Evolutionary conservation across 2,888 invertebrate species (phyloP), one percentile per base, ranked within the genome.

Genomic region (Operophtera brumata): DNA sequence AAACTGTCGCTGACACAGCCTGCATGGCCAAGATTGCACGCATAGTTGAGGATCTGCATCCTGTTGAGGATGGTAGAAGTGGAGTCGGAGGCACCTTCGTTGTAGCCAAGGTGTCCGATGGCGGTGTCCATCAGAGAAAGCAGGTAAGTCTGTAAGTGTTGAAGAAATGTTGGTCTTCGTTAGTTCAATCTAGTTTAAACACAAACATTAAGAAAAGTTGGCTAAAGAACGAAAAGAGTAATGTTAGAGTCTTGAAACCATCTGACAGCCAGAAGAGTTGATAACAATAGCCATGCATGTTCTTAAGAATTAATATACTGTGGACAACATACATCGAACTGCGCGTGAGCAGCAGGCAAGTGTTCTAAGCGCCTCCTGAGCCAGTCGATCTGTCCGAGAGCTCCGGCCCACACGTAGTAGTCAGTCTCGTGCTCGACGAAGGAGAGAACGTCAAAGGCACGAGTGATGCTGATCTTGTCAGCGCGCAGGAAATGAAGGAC

Each of bases 381-480:
- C 82, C 89, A 92, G 46, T 78, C 88, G 1, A 93, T 75, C 62
- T 92, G 92, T 2, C 71, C 66, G 0, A 93, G 71, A 1, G 94
- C 94, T 0, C 94, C 89, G 37, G 86, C 87, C 97, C 96, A 97
- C 0, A 97, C 96, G 48, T 94, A 91, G 70, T 95, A 96, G 60
- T 95, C 92, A 0, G 82, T 90, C 76, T 96, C 95, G 0, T 90
- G 75, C 26, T 80, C 75, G 66, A 97, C 80, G 83, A 96, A 97
- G 14, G 91, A 85, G 0, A 94, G 86, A 0, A 95, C 86, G 2
- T 92, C 83, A 25, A 97, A 91, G 0, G 94, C 93, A 0, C 89
- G 75, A 0, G 77, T 67, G 54, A 93, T 93, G 11, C 78, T 66
- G 0, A 94, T 77, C 34, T 86, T 70, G 0, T 91, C 91, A 14